Evolutionary conservation across 2,797 vertebrate species (phyloP).

Genomic region (Eulemur coronatus): DNA sequence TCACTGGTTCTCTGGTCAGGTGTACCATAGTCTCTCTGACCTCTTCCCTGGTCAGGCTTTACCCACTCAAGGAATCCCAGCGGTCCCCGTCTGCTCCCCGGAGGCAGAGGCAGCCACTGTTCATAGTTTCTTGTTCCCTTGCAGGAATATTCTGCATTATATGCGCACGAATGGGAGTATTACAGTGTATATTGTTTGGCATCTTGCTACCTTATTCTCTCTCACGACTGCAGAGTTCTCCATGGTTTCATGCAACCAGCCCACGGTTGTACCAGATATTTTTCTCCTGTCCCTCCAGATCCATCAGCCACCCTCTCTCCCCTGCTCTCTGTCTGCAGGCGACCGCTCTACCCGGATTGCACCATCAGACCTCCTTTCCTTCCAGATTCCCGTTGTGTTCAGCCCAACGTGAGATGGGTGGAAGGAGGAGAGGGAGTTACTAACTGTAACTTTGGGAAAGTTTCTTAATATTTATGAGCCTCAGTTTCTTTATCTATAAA

Average conservation of each 20-base stretch:
- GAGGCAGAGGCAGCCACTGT: not conserved
- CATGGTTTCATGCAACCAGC: not conserved
- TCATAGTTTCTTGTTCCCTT: not conserved
- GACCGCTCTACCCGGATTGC: not conserved
- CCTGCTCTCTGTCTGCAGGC: not conserved
- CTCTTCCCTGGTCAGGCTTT: not conserved
- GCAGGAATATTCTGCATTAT: not conserved
- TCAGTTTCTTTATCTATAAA: not conserved
- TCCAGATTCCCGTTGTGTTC: not conserved
- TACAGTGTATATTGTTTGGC: fast-evolving
- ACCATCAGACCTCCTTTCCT: not conserved
- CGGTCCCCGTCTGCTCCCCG: not conserved
- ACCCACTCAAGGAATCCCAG: not conserved
- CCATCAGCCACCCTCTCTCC: no score
- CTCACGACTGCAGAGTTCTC: not conserved
- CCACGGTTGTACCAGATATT: not conserved
- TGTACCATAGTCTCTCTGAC: not conserved
- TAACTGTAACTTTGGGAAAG: not conserved
- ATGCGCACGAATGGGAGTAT: not conserved
- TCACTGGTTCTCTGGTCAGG: not conserved
- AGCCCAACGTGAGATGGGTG: not conserved
- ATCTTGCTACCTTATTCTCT: not conserved
- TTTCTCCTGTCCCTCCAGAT: not conserved
- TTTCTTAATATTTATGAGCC: not conserved
- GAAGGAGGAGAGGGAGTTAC: not conserved